These are phyloP conservation scores for Tenrec ecaudatus DNA, from an alignment of 2,113 vertebrate species.

Conservation along the genomic window DNA sequence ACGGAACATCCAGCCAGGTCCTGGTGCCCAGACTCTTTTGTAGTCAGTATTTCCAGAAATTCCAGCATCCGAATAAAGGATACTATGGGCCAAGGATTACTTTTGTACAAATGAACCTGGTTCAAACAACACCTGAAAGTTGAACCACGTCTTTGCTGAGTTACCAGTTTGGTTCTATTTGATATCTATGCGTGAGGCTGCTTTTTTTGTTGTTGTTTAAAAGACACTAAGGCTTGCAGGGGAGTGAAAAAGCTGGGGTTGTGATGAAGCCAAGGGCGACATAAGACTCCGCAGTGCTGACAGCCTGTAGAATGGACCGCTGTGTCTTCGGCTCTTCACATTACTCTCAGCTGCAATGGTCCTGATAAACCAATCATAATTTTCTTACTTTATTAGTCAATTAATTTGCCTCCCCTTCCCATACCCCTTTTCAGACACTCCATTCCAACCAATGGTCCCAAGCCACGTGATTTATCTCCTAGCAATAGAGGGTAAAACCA, in stretches of 20 bases:
- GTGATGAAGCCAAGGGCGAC: neutral
- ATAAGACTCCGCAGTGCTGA: neutral
- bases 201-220: neutral
- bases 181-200: neutral
- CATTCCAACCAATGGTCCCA: neutral
- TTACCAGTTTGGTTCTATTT: neutral
- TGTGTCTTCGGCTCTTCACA: neutral
- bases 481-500: neutral
- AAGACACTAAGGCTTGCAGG: neutral
- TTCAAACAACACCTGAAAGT: neutral
- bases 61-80: neutral
- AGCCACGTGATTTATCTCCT: neutral
- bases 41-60: neutral
- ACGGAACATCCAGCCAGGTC: neutral
- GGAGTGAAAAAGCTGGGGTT: neutral
- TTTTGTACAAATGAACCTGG: neutral
- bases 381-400: neutral
- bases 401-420: neutral
- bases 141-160: neutral
- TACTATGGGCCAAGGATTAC: neutral
- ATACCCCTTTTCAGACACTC: neutral
- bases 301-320: neutral
- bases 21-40: neutral
- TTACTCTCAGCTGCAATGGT: neutral
- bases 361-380: constrained; percentile 17